Evolutionary conservation across 2,113 vertebrate genomes (phyloP).

Genomic region (Equus przewalskii): DNA sequence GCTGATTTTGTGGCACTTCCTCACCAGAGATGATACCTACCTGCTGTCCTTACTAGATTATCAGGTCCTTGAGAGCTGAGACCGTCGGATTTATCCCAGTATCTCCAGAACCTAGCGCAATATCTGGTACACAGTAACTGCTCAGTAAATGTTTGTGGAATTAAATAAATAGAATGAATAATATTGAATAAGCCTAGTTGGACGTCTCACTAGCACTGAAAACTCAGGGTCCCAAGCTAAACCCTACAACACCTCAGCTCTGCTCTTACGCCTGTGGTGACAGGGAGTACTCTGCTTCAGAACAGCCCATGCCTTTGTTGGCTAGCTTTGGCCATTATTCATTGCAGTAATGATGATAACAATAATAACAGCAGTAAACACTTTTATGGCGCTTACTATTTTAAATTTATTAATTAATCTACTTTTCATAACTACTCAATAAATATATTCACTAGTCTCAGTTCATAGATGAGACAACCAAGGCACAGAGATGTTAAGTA

Average conservation of each 20-base stretch:
- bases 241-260: background rate
- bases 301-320: background rate
- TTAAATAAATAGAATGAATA: constrained; percentile 1
- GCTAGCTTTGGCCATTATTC: background rate
- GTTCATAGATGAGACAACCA: constrained; percentile 5
- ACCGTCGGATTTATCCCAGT: rapidly evolving
- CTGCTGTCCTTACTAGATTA: background rate
- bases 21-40: background rate
- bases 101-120: background rate
- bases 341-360: background rate
- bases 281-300: background rate
- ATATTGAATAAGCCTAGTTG: background rate
- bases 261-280: background rate
- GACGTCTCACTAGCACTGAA: background rate
- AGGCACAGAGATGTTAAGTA: background rate
- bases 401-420: background rate
- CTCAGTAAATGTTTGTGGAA: background rate
- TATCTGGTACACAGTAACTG: background rate
- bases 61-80: background rate
- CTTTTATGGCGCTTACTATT: background rate
- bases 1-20: background rate
- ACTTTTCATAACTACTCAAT: background rate
- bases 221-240: background rate
- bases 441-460: background rate
- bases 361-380: background rate